Evolutionary conservation across 2,888 invertebrate species (phyloP).

Genomic region (Tipula vernalis): DNA sequence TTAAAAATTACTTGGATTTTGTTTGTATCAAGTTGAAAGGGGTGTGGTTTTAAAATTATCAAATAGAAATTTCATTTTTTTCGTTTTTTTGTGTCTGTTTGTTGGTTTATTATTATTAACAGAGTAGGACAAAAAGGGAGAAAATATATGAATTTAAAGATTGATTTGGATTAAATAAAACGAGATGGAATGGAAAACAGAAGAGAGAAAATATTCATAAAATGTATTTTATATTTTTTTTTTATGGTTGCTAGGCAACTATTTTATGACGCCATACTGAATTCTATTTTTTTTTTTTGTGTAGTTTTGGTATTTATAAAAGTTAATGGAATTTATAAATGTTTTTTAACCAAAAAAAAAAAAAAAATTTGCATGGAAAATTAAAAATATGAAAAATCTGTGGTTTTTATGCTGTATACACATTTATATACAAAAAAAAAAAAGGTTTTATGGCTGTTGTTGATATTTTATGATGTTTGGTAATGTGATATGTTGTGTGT

Average conservation of each 20-base stretch:
- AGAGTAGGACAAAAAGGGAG: neutral
- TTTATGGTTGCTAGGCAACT: neutral
- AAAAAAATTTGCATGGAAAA: neutral
- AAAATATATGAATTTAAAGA: slow-evolving; percentile 4
- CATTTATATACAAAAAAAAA: neutral
- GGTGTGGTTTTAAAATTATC: neutral
- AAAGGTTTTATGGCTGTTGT: neutral
- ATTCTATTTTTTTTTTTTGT: neutral
- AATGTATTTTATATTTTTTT: too few relatives aligned
- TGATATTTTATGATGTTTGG: neutral
- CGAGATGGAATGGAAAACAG: neutral
- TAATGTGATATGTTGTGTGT: neutral
- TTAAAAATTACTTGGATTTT: neutral
- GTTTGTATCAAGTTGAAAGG: neutral
- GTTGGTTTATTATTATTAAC: neutral
- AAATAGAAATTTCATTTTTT: neutral
- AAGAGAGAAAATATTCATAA: neutral
- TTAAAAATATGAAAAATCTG: neutral
- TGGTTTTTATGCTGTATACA: neutral
- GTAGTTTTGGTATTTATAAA: neutral
- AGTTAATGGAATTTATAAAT: neutral
- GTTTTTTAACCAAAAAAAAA: neutral
- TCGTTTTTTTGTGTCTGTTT: neutral
- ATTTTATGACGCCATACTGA: slow-evolving; percentile 4
- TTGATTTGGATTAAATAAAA: slow-evolving; percentile 4